Conservation (phyloP, 92 coral and sea anemone species). For the Epizoanthus rinbou region DNA sequence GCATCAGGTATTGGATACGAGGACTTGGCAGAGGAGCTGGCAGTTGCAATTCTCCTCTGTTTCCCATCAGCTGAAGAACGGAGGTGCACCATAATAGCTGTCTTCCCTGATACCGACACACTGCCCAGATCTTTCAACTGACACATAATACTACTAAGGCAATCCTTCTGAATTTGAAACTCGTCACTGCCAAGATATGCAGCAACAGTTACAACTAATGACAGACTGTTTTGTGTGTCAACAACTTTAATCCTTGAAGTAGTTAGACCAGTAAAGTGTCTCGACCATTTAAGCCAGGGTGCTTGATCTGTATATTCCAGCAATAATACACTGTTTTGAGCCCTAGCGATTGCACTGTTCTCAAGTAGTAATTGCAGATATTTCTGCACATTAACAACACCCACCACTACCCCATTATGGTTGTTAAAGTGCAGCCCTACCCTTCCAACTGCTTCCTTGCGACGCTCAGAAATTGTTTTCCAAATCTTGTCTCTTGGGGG, state of each 20-base stretch:
- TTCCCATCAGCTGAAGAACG: slow-evolving; percentile 57
- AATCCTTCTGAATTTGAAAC: slow-evolving; percentile 37
- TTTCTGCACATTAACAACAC: slow-evolving; percentile 2
- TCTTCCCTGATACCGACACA: neutral
- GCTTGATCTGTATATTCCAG: slow-evolving; percentile 46
- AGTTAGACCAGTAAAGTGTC: slow-evolving; percentile 45
- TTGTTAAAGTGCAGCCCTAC: slow-evolving; percentile 25
- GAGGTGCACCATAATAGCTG: slow-evolving; percentile 27
- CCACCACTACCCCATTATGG: slow-evolving; percentile 29
- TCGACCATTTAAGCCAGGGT: slow-evolving; percentile 47
- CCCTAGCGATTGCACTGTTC: neutral
- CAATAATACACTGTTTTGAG: neutral
- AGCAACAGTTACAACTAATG: slow-evolving; percentile 45
- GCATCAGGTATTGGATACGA: slow-evolving; percentile 58
- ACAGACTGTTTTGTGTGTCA: slow-evolving; percentile 47
- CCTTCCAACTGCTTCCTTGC: slow-evolving; percentile 5
- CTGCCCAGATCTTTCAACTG: slow-evolving; percentile 37
- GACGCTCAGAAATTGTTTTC: neutral
- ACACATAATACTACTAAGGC: slow-evolving; percentile 10
- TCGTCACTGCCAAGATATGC: slow-evolving; percentile 51
- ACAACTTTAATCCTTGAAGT: slow-evolving; percentile 46
- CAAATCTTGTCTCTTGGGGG: too few relatives aligned
- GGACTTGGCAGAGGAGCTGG: slow-evolving; percentile 57
- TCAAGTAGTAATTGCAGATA: slow-evolving; percentile 10
- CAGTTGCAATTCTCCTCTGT: slow-evolving; percentile 40